A percentile compares a stretch with the other conserved stretches of the same genome.
Evolutionary conservation across 92 coral and sea anemone species (phyloP).

Genomic region (Umimayanthus chanpuru): DNA sequence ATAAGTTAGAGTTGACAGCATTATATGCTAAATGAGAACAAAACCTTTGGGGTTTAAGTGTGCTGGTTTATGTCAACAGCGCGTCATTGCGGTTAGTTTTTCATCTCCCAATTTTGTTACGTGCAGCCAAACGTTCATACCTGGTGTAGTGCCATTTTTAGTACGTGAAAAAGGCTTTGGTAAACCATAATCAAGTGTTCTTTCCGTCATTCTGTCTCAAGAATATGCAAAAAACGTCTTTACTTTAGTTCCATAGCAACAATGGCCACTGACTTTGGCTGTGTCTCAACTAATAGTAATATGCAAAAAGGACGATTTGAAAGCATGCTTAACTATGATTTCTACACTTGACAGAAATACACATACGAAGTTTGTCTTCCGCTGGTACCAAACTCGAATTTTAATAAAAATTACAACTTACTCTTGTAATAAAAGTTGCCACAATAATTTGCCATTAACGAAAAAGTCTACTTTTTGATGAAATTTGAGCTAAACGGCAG

Average conservation of each 20-base stretch:
- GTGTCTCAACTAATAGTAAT: background rate
- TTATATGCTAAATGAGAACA: background rate
- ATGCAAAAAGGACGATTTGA: background rate
- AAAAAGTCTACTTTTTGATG: background rate
- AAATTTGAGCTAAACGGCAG: conserved; percentile 3
- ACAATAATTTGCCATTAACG: background rate
- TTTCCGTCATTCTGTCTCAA: background rate
- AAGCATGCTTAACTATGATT: background rate
- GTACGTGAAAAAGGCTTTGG: background rate
- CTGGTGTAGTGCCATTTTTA: background rate
- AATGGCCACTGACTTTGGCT: background rate
- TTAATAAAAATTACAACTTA: background rate
- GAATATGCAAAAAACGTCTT: background rate
- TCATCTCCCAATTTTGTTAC: background rate
- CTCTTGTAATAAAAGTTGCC: background rate
- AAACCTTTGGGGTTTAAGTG: background rate
- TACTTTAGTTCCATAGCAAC: background rate
- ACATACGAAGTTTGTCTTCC: background rate
- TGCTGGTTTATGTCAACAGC: background rate
- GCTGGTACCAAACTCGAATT: background rate
- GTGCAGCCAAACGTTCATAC: background rate
- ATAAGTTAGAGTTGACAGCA: conserved; percentile 1
- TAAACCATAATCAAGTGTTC: background rate
- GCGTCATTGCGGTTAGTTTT: background rate
- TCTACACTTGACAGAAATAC: background rate